A percentile compares a stretch with the other conserved stretches of the same genome.
phyloP scores from a whole-genome alignment of 2,113 vertebrate genomes.

The Clarias magur region DNA sequence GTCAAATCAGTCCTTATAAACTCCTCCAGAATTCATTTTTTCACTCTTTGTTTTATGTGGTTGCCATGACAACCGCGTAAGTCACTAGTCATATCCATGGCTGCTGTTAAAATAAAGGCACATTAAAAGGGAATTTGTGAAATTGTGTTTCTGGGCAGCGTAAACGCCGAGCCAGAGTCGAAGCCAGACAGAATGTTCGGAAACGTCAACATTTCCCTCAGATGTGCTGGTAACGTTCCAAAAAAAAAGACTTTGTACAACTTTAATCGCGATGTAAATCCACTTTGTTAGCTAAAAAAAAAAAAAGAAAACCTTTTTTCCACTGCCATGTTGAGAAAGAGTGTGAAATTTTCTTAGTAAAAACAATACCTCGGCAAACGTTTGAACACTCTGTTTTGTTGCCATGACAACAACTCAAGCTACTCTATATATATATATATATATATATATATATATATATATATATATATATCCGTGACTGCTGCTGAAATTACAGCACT shows the following conservation, averaged over 20 bases:
- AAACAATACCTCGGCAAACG: not conserved
- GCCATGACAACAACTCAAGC: not conserved
- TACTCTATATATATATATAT: too few species aligned
- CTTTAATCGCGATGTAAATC: not conserved
- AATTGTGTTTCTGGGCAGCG: not conserved
- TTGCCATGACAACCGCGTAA: not conserved
- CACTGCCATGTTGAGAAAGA: not conserved
- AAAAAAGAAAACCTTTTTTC: not conserved
- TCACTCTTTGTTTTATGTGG: not conserved
- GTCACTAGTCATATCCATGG: not conserved
- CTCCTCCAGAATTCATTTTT: not conserved
- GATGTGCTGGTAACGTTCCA: not conserved
- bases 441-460: not conserved
- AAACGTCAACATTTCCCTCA: constrained; percentile 5
- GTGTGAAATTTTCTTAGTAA: not conserved
- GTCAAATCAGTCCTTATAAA: not conserved
- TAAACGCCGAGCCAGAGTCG: not conserved
- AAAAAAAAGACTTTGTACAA: not conserved
- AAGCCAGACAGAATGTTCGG: not conserved
- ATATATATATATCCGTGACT: not conserved
- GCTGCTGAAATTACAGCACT: too few species aligned
- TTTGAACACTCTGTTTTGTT: not conserved
- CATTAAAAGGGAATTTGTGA: constrained; percentile 4
- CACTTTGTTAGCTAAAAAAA: not conserved
- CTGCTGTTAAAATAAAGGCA: not conserved